Percentiles rank a stretch among this genome's conserved stretches.
phyloP scores from a whole-genome alignment of 2,113 vertebrate species.

The Gallinago jamesoni region DNA sequence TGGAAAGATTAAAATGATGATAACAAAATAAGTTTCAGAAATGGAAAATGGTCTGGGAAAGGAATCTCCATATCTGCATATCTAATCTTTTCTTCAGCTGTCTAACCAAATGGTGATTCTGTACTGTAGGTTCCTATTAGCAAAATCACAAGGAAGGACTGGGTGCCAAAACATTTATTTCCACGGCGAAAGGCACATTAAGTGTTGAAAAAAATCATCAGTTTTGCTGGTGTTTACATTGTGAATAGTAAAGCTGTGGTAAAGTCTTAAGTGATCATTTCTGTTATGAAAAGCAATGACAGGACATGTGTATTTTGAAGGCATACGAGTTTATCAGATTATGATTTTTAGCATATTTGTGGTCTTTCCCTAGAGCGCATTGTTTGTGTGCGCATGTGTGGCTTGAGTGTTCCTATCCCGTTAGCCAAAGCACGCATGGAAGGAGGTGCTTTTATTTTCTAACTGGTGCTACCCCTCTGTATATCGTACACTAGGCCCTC shows the following conservation, averaged over 20 bases:
- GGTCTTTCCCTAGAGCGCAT: conserved; percentile 15
- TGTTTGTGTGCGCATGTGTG: conserved; percentile 3
- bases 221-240: conserved; percentile 28
- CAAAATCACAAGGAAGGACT: background rate
- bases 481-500: background rate
- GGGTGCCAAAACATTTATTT: conserved; percentile 7
- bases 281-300: conserved; percentile 43
- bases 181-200: background rate
- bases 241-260: conserved; percentile 8
- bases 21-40: conserved; percentile 53
- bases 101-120: conserved; percentile 11
- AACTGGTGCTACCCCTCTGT: background rate
- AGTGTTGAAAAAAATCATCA: conserved; percentile 28
- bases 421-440: background rate
- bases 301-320: conserved; percentile 43
- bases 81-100: conserved; percentile 52
- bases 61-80: conserved; percentile 32
- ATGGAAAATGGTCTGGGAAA: conserved; percentile 41
- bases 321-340: conserved; percentile 54
- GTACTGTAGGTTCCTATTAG: background rate
- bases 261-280: background rate
- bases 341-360: conserved; percentile 50
- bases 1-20: conserved; percentile 22
- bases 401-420: conserved; percentile 1
- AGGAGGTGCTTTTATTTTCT: background rate